A percentile compares a stretch with the other conserved stretches of the same genome.
phyloP scores from a whole-genome alignment of 2,888 invertebrate genomes.

The Galerucella nymphaeae region DNA sequence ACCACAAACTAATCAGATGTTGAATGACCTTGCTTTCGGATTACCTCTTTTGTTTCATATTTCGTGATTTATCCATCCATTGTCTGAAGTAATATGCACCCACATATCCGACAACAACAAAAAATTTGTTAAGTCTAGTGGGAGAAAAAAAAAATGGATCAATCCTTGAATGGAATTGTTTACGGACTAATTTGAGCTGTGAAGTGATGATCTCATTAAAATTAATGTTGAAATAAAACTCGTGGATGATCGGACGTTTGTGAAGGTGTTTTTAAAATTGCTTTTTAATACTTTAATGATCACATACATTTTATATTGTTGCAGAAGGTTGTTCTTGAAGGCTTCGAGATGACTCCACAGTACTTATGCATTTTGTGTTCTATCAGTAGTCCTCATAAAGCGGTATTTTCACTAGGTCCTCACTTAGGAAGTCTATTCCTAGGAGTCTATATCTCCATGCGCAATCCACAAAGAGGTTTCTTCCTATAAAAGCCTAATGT shows the following conservation, averaged over 20 bases:
- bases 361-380: too few relatives aligned
- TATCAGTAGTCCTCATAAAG: too few relatives aligned
- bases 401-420: too few relatives aligned
- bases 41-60: conserved; percentile 33
- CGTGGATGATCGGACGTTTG: not conserved
- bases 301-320: not conserved
- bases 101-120: conserved; percentile 32
- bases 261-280: conserved; percentile 3
- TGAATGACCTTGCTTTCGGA: conserved; percentile 38
- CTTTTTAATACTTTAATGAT: conserved; percentile 1
- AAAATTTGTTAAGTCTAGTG: conserved; percentile 33
- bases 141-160: conserved; percentile 47
- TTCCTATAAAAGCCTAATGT: too few relatives aligned
- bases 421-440: too few relatives aligned
- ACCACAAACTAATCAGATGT: conserved; percentile 36
- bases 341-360: too few relatives aligned
- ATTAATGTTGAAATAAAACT: conserved; percentile 17
- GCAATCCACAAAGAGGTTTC: too few relatives aligned
- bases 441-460: too few relatives aligned
- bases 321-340: too few relatives aligned
- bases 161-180: conserved; percentile 38
- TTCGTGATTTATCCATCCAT: conserved; percentile 43
- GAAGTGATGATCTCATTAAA: conserved; percentile 30
- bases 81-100: conserved; percentile 35
- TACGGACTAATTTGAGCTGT: conserved; percentile 18